These are phyloP conservation scores for Rhabdomys dilectus DNA, from an alignment of 2,113 vertebrate genomes.

Conservation along the genomic window DNA sequence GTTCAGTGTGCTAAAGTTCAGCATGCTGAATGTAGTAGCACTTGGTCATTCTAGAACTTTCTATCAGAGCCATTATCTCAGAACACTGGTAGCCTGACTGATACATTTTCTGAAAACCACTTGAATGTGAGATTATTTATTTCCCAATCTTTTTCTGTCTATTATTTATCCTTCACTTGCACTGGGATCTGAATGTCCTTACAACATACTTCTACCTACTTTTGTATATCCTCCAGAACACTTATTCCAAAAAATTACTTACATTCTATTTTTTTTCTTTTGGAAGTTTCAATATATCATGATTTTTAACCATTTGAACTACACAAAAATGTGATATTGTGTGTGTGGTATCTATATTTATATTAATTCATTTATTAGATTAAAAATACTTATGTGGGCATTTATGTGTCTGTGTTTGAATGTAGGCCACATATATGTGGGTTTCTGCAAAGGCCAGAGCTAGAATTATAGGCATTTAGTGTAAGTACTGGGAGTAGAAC, in stretches of 20 bases:
- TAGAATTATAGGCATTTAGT: background rate
- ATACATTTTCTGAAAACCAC: background rate
- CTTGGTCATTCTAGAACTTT: background rate
- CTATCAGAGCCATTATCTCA: background rate
- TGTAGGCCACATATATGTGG: background rate
- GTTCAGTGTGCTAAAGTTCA: background rate
- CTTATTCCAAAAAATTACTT: background rate
- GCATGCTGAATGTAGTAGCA: background rate
- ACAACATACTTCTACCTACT: background rate
- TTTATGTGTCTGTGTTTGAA: background rate
- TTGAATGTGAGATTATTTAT: background rate
- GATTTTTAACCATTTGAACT: background rate
- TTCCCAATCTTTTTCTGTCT: background rate
- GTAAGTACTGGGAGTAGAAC: background rate
- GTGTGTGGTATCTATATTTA: background rate
- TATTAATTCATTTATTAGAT: background rate
- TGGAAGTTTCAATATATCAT: background rate
- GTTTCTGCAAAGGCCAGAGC: background rate
- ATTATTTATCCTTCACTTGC: background rate
- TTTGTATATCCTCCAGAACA: background rate
- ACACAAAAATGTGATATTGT: background rate
- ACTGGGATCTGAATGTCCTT: background rate
- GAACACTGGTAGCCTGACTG: background rate
- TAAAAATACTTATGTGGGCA: background rate
- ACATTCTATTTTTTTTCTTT: background rate